Evolutionary conservation across 2,888 invertebrate genomes (phyloP).

Genomic region (Xylocampa areola): DNA sequence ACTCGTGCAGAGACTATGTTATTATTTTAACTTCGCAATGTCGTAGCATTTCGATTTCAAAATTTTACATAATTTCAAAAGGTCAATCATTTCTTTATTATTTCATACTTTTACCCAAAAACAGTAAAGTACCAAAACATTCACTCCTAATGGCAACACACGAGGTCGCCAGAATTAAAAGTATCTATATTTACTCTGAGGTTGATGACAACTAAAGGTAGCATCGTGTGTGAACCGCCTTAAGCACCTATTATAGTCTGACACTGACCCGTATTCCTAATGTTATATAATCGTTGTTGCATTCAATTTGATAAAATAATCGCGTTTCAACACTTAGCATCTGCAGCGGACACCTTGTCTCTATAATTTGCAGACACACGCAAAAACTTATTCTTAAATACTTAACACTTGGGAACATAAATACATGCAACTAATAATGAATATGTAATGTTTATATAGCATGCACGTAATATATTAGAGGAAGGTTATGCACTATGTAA

Average conservation of each 20-base stretch:
- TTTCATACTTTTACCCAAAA: no score
- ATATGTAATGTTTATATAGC: conserved; percentile 19
- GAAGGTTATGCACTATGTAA: conserved; percentile 28
- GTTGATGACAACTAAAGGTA: conserved; percentile 4
- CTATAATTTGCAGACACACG: conserved; percentile 17
- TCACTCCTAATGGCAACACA: no score
- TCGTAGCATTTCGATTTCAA: no score
- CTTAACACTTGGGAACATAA: conserved; percentile 11
- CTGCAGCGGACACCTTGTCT: conserved; percentile 1
- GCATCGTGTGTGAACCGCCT: conserved; percentile 8
- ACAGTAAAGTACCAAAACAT: no score
- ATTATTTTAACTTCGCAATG: no score
- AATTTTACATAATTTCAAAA: no score
- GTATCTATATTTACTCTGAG: conserved; percentile 9
- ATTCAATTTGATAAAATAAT: conserved; percentile 37
- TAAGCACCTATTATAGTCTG: conserved; percentile 18
- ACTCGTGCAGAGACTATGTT: no score
- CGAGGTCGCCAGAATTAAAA: conserved; percentile 5
- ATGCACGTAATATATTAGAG: conserved; percentile 6
- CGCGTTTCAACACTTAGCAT: conserved; percentile 14
- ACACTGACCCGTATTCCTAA: conserved; percentile 47
- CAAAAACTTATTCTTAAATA: conserved; percentile 11
- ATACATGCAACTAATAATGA: conserved; percentile 1
- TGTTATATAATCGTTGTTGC: conserved; percentile 28
- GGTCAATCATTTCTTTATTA: no score